A percentile compares a stretch with the other conserved stretches of the same genome.
Evolutionary conservation across 2,888 invertebrate species (phyloP).

Genomic region (Molanna angustata): DNA sequence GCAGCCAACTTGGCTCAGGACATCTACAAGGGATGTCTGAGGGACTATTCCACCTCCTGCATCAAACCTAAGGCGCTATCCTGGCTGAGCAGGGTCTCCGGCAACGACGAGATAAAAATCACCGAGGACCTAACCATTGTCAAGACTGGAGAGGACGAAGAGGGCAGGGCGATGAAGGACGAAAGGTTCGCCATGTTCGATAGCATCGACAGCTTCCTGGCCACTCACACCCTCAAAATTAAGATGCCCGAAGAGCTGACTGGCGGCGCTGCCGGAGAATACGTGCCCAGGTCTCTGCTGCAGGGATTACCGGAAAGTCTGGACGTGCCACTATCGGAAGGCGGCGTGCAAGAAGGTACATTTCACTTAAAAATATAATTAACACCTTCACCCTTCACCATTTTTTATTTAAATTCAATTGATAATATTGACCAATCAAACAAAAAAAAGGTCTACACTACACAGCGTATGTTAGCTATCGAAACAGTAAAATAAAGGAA

Average conservation of each 20-base stretch:
- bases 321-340: slow-evolving; percentile 66
- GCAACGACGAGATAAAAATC: slow-evolving; percentile 68
- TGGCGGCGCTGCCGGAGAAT: slow-evolving; percentile 55
- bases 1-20: slow-evolving; percentile 63
- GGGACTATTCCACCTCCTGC: slow-evolving; percentile 68
- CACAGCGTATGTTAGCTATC: too few relatives aligned
- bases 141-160: slow-evolving; percentile 52
- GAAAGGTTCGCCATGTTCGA: slow-evolving; percentile 63
- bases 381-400: too few relatives aligned
- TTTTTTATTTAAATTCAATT: too few relatives aligned
- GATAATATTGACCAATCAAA: too few relatives aligned
- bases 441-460: too few relatives aligned
- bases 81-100: slow-evolving; percentile 67
- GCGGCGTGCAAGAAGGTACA: slow-evolving; percentile 35
- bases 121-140: slow-evolving; percentile 75
- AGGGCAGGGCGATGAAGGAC: slow-evolving; percentile 55
- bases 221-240: slow-evolving; percentile 71
- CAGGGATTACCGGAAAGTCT: slow-evolving; percentile 64
- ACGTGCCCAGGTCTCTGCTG: slow-evolving; percentile 64
- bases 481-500: too few relatives aligned
- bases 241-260: slow-evolving; percentile 66
- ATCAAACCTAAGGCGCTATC: slow-evolving; percentile 74
- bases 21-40: slow-evolving; percentile 66
- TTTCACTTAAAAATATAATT: too few relatives aligned
- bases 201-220: slow-evolving; percentile 70